Conservation (phyloP, 2,113 vertebrate genomes). For the Notechis scutatus region DNA sequence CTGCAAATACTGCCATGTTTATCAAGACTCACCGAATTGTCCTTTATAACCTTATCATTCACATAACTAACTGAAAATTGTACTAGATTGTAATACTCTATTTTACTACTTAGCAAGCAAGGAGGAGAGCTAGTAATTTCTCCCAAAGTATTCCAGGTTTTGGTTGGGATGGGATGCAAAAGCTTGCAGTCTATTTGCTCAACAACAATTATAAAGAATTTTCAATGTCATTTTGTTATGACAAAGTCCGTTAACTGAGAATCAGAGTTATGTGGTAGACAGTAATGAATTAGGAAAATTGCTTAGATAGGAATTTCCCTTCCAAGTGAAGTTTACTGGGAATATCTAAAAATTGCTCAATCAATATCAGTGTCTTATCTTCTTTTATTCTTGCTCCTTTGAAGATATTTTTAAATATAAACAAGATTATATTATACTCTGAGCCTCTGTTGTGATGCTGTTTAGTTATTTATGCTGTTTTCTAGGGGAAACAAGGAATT, state of each 20-base stretch:
- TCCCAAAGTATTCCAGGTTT: neutral
- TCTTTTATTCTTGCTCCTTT: neutral
- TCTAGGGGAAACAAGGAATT: conserved; percentile 36
- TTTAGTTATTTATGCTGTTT: neutral
- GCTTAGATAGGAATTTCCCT: neutral
- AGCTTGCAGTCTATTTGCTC: neutral
- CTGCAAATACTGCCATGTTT: neutral
- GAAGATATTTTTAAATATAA: neutral
- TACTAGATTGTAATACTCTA: neutral
- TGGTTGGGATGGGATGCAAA: neutral
- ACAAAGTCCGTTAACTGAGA: neutral
- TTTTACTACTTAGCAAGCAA: neutral
- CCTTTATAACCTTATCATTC: neutral
- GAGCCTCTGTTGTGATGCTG: neutral
- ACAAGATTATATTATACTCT: neutral
- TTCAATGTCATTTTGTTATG: neutral
- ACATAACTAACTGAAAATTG: neutral
- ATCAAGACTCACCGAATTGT: neutral
- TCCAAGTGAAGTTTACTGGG: neutral
- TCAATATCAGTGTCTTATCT: neutral
- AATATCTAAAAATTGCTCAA: neutral
- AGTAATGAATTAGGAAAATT: neutral
- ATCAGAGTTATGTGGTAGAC: neutral
- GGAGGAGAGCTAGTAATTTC: neutral
- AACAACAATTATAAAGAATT: neutral